Evolutionary conservation across 2,797 vertebrate species (phyloP).

Genomic region (Acrocephalus scirpaceus): DNA sequence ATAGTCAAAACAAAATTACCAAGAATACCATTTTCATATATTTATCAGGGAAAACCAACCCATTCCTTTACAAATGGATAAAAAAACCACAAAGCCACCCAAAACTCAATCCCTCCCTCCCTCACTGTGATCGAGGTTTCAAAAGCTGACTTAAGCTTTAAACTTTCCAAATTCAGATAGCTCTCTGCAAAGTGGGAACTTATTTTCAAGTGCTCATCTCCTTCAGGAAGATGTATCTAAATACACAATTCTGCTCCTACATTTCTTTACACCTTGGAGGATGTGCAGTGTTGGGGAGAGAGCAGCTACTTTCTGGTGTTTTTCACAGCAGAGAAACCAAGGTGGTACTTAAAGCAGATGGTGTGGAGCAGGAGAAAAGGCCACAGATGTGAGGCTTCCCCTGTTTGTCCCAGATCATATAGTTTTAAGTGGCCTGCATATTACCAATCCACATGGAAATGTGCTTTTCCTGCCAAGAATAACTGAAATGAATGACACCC

Average conservation of each 20-base stretch:
- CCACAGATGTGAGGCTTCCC: not conserved
- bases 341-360: not conserved
- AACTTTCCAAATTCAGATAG: not conserved
- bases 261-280: not conserved
- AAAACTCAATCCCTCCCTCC: not conserved
- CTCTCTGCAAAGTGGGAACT: not conserved
- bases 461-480: not conserved
- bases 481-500: not conserved
- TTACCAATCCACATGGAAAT: not conserved
- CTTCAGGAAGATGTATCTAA: not conserved
- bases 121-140: not conserved
- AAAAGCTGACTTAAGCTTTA: not conserved
- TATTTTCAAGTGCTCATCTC: not conserved
- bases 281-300: not conserved
- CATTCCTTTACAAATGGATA: not conserved
- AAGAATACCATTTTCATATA: not conserved
- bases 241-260: not conserved
- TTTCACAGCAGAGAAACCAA: not conserved
- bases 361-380: not conserved
- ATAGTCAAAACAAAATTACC: not conserved
- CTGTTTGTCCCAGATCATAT: not conserved
- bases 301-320: not conserved
- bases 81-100: not conserved
- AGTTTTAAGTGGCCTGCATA: not conserved
- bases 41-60: not conserved